Conservation (phyloP, 2,888 invertebrate genomes). For the Hylaea fasciaria region DNA sequence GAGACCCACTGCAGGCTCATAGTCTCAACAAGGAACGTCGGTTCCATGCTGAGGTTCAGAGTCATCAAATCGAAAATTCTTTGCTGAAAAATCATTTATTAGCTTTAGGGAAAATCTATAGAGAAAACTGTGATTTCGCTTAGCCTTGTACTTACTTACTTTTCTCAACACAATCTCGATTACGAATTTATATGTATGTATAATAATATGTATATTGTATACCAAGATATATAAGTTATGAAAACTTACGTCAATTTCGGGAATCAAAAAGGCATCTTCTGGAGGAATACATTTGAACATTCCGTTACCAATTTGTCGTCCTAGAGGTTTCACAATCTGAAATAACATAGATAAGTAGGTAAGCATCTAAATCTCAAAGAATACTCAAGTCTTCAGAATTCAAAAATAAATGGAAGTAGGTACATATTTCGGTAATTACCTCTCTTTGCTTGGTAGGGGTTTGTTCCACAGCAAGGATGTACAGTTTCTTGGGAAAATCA, state of each 20-base stretch:
- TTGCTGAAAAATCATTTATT: constrained; percentile 71
- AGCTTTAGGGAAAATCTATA: background rate
- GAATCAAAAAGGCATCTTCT: constrained; percentile 85
- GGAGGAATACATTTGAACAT: constrained; percentile 82
- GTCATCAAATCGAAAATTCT: constrained; percentile 83
- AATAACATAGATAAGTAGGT: constrained; percentile 32
- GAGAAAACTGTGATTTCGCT: background rate
- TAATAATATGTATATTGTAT: too few relatives aligned
- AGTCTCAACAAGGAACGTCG: constrained; percentile 82
- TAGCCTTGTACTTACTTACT: background rate
- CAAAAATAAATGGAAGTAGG: too few relatives aligned
- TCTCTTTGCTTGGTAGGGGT: constrained; percentile 80
- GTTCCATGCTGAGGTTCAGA: constrained; percentile 85
- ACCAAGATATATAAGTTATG: background rate
- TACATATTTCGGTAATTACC: constrained; percentile 45
- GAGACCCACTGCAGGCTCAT: constrained; percentile 82
- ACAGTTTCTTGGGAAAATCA: constrained; percentile 84
- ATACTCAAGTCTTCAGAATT: too few relatives aligned
- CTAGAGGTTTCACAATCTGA: constrained; percentile 85
- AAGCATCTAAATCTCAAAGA: too few relatives aligned
- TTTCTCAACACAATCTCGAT: too few relatives aligned
- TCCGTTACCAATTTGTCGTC: constrained; percentile 80
- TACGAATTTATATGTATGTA: too few relatives aligned
- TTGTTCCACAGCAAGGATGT: constrained; percentile 87
- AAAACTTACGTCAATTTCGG: constrained; percentile 72